Base-by-base conservation (phyloP, 53 echinoderm and acorn worm genomes). In the Stichopus horrens region DNA sequence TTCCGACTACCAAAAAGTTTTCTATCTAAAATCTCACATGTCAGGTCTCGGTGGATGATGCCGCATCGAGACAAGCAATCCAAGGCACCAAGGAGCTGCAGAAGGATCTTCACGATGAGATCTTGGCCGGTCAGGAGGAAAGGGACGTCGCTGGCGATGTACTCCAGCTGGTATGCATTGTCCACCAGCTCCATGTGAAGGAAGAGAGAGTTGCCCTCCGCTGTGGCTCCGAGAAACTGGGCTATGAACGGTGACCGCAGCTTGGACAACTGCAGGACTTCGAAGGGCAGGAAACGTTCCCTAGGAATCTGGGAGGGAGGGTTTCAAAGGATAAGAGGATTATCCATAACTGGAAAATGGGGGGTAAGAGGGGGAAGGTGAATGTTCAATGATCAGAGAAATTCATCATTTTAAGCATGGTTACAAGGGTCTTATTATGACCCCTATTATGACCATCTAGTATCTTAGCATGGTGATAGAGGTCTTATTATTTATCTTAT, bases 181-280 rank as follows among this genome's bases (percentile, higher is more conserved):
- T 85, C 85, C 4, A 65, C 60, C 7, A 85, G 85, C 65, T 85
- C 85, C 85, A 85, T 85, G 68, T 85, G 85, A 13, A 85, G 23
- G 66, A 65, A 85, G 68, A 85, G 85, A 67, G 85, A 85, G 66
- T 53, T 67, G 7, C 85, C 22, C 21, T 85, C 85, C 9, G 85
- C 85, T 53, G 85, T 85, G 68, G 85, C 85, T 4, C 85, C 85
- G 9, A 85, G 58, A 37, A 85, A 85, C 37, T 37, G 85, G 20
- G 52, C 65, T 58, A 85, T 85, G 60, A 85, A 85, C 5, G 85
- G 85, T 2, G 85, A 85, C 23, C 85, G 85, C 2, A 85, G 21
- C 65, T 85, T 85, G 53, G 68, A 22, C 18, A 85, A 52, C 65
- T 66, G 68, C 21, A 85, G 85, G 23, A 85, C 85, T 57, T 85